phyloP scores from a whole-genome alignment of 2,888 invertebrate species.

The Hoplodrina ambigua region DNA sequence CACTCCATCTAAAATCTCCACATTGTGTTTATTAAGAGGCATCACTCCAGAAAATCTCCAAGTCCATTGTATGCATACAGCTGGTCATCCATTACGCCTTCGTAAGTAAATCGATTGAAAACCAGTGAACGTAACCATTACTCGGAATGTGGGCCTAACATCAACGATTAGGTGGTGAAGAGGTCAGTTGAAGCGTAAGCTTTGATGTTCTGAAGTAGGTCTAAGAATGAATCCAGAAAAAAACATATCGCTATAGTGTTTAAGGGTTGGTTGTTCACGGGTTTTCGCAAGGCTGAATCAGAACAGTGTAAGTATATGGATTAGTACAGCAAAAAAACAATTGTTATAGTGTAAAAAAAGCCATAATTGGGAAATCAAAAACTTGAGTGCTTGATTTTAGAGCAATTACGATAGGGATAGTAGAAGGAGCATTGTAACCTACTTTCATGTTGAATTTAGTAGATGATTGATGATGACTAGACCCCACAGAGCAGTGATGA shows the following conservation, averaged over 20 bases:
- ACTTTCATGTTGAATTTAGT: no score
- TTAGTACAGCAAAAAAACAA: no score
- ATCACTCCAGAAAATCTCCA: constrained; percentile 63
- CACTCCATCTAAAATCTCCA: constrained; percentile 32
- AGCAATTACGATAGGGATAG: no score
- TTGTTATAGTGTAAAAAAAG: no score
- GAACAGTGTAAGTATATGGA: no score
- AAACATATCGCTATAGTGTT: neutral
- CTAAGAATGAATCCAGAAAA: neutral
- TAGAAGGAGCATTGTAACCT: no score
- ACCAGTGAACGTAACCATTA: constrained; percentile 62
- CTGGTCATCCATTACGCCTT: constrained; percentile 53
- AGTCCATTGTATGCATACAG: constrained; percentile 53
- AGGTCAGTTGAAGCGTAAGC: constrained; percentile 30
- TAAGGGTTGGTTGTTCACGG: neutral
- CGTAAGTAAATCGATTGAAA: constrained; percentile 69
- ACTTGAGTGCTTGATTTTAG: no score
- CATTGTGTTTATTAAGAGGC: constrained; percentile 58
- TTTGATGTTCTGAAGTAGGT: neutral
- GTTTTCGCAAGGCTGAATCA: neutral
- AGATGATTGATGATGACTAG: no score
- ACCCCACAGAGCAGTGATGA: no score
- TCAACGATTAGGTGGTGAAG: constrained; percentile 20
- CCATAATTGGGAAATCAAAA: no score
- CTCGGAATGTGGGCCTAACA: constrained; percentile 39